Conservation (phyloP, 2,113 vertebrate species). For the Odobenus rosmarus region DNA sequence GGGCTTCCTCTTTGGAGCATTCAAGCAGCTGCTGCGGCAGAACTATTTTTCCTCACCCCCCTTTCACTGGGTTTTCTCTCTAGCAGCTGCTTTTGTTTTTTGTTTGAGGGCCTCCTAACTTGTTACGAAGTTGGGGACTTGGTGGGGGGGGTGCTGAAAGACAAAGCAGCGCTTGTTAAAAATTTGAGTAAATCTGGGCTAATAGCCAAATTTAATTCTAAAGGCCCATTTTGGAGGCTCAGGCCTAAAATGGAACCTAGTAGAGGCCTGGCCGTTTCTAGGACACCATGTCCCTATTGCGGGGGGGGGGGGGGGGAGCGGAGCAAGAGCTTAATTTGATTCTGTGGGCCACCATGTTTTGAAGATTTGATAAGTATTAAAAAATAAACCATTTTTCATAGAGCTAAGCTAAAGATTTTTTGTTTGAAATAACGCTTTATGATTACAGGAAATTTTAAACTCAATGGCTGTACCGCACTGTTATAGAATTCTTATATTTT, state of each 20-base stretch:
- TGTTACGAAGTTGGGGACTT: conserved; percentile 66
- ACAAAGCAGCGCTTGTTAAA: conserved; percentile 95
- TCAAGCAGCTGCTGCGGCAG: conserved; percentile 85
- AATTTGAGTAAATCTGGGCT: conserved; percentile 92
- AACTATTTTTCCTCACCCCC: conserved; percentile 77
- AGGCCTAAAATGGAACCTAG: conserved; percentile 86
- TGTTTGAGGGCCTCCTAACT: conserved; percentile 78
- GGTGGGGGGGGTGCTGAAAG: conserved; percentile 80
- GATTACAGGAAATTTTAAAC: neutral
- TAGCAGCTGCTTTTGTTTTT: conserved; percentile 91
- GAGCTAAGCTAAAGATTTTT: conserved; percentile 61
- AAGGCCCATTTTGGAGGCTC: conserved; percentile 86
- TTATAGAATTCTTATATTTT: neutral
- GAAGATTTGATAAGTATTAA: conserved; percentile 75
- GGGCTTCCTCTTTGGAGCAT: conserved; percentile 84
- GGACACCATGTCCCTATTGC: conserved; percentile 85
- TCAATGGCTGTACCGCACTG: neutral
- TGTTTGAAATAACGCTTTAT: conserved; percentile 24
- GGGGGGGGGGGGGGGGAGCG: neutral
- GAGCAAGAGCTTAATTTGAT: conserved; percentile 80
- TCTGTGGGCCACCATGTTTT: conserved; percentile 78
- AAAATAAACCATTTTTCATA: conserved; percentile 78
- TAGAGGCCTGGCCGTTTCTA: conserved; percentile 86
- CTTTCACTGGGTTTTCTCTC: conserved; percentile 77
- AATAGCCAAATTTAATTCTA: conserved; percentile 90